A percentile compares a stretch with the other conserved stretches of the same genome.
Conservation (phyloP, 1,140 invertebrate genomes). For the Homarus americanus region DNA sequence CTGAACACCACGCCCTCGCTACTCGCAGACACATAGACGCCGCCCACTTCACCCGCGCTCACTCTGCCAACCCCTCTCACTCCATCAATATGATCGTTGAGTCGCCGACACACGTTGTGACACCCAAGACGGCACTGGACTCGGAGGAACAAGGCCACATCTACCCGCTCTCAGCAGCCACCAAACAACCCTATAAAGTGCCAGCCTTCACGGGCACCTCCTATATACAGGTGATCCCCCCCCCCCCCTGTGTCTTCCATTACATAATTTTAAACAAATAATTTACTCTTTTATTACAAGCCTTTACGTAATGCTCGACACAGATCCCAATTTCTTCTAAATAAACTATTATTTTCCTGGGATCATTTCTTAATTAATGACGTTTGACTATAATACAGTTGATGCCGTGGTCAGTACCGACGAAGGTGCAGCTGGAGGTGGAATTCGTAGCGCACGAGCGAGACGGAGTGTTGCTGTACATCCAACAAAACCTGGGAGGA, state of each 20-base stretch:
- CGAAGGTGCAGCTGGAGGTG: slow-evolving; percentile 87
- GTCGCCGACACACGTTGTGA: slow-evolving; percentile 40
- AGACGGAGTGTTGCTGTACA: slow-evolving; percentile 91
- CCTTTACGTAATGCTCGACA: no score
- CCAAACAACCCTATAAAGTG: slow-evolving; percentile 42
- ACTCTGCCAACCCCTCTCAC: slow-evolving; percentile 29
- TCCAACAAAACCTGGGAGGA: slow-evolving; percentile 90
- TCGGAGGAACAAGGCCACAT: slow-evolving; percentile 31
- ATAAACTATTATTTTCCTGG: no score
- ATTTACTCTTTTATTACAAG: no score
- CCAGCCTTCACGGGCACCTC: slow-evolving; percentile 52
- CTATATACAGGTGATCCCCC: slow-evolving; percentile 43
- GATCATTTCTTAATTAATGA: no score
- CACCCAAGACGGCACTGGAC: slow-evolving; percentile 48
- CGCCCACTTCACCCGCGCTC: slow-evolving; percentile 61
- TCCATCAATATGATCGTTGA: slow-evolving; percentile 54
- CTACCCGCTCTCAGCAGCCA: neutral
- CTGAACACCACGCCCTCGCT: slow-evolving; percentile 65
- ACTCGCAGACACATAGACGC: slow-evolving; percentile 58
- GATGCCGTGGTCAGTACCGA: slow-evolving; percentile 60
- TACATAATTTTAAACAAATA: slow-evolving; percentile 10
- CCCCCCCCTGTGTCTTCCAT: neutral
- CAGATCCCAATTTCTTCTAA: no score
- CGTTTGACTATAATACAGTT: no score
- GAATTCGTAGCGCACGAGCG: slow-evolving; percentile 91